phyloP scores from a whole-genome alignment of 2,797 vertebrate species.

The Alosa sapidissima region DNA sequence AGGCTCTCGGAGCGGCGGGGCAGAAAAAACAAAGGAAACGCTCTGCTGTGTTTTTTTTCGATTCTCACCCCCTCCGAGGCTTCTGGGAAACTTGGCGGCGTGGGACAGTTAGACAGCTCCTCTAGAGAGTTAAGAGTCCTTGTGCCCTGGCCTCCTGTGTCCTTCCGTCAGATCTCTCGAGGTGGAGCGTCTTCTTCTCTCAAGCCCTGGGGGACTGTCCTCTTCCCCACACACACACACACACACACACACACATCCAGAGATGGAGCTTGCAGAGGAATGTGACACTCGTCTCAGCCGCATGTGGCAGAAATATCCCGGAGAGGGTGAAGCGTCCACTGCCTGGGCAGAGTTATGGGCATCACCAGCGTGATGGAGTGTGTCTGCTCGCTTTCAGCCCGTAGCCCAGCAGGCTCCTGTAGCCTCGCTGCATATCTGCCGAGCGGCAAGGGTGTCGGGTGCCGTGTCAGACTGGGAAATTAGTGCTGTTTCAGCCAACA shows the following conservation, averaged over 20 bases:
- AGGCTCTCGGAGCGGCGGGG: constrained; percentile 10
- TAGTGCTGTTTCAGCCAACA: constrained; percentile 72
- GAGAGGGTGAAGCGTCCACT: constrained; percentile 27
- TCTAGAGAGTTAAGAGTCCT: background rate
- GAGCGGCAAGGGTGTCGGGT: constrained; percentile 54
- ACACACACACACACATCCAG: background rate
- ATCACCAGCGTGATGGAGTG: constrained; percentile 41
- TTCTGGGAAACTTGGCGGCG: constrained; percentile 12
- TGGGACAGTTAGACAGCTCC: background rate
- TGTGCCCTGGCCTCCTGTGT: background rate
- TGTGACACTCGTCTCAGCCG: background rate
- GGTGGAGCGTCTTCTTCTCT: background rate
- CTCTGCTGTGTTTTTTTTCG: background rate
- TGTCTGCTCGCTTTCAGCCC: constrained; percentile 28
- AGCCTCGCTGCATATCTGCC: constrained; percentile 44
- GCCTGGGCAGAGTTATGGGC: background rate
- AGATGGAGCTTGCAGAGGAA: background rate
- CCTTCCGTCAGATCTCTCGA: background rate
- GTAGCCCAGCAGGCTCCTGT: constrained; percentile 30
- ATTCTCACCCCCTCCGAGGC: background rate
- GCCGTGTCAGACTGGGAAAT: constrained; percentile 61
- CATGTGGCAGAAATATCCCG: constrained; percentile 56
- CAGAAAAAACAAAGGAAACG: constrained; percentile 10
- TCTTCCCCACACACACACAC: background rate
- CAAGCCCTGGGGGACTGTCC: background rate